These are phyloP conservation scores for Heterodera carotae DNA, from an alignment of 1,140 invertebrate species.

Conservation along the genomic window DNA sequence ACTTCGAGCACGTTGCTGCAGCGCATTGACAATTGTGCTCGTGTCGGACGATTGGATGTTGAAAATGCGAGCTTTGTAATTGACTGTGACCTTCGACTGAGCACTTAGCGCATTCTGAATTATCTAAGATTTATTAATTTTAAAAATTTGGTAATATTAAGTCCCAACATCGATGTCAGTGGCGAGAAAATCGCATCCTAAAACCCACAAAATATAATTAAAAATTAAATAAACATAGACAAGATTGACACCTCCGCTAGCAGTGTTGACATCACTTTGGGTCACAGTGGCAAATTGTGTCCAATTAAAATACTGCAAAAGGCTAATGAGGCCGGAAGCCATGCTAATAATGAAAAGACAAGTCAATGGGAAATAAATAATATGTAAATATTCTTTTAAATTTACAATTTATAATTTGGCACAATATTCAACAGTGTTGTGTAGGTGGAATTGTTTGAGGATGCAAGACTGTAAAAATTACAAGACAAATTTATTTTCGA, in stretches of 20 bases:
- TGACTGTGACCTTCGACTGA: conserved; percentile 18
- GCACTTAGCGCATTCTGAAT: background rate
- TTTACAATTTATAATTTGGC: background rate
- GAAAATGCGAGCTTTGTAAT: conserved; percentile 22
- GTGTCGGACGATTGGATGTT: conserved; percentile 16
- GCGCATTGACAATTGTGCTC: conserved; percentile 13
- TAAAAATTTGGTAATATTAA: background rate
- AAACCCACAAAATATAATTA: background rate
- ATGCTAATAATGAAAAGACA: background rate
- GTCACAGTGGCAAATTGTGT: background rate
- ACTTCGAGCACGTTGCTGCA: conserved; percentile 38
- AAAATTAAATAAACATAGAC: background rate
- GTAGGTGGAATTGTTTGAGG: background rate
- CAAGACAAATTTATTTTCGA: background rate
- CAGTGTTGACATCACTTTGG: background rate
- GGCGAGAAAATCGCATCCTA: background rate
- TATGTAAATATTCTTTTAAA: background rate
- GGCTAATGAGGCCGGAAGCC: background rate
- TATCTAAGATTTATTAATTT: background rate
- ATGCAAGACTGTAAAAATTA: background rate
- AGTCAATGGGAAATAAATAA: background rate
- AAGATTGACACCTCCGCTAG: background rate
- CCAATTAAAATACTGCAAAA: background rate
- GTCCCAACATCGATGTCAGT: background rate
- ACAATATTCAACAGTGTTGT: background rate